A percentile compares a stretch with the other conserved stretches of the same genome.
Evolutionary conservation across 2,797 vertebrate genomes (phyloP).

Genomic region (Sebastes umbrosus): DNA sequence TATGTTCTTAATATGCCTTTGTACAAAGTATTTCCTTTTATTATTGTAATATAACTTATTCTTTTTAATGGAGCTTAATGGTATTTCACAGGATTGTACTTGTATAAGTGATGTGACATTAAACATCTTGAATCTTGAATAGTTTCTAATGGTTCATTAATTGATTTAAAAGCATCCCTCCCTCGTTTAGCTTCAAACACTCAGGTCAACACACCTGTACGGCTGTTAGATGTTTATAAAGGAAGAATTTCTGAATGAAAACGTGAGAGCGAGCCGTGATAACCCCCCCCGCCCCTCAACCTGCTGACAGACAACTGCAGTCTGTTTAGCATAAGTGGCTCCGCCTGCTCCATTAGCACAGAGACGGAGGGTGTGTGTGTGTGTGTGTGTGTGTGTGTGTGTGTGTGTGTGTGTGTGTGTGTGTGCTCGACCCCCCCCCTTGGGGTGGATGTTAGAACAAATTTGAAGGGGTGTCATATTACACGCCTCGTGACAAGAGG

Average conservation of each 20-base stretch:
- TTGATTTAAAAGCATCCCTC: background rate
- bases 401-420: slow-evolving; percentile 14
- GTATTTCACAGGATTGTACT: no score
- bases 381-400: slow-evolving; percentile 10
- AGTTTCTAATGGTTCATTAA: background rate
- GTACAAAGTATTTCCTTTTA: no score
- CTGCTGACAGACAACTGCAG: slow-evolving; percentile 76
- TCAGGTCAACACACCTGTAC: background rate
- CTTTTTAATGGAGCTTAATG: no score
- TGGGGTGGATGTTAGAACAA: slow-evolving; percentile 84
- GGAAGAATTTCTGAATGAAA: slow-evolving; percentile 35
- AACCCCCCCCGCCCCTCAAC: slow-evolving; percentile 29
- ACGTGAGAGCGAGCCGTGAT: slow-evolving; percentile 34
- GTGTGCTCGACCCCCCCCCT: slow-evolving; percentile 56
- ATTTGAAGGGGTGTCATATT: slow-evolving; percentile 87
- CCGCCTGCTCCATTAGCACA: slow-evolving; percentile 82
- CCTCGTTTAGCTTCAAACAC: background rate
- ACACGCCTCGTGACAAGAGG: slow-evolving; percentile 80
- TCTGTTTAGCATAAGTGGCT: slow-evolving; percentile 82
- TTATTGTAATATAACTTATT: background rate
- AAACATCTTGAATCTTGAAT: no score
- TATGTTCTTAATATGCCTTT: no score
- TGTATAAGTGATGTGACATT: no score
- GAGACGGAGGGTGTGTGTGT: slow-evolving; percentile 9
- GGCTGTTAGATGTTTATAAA: background rate